Base-by-base conservation (phyloP, 2,888 invertebrate species). In the Entomobrya multifasciata region DNA sequence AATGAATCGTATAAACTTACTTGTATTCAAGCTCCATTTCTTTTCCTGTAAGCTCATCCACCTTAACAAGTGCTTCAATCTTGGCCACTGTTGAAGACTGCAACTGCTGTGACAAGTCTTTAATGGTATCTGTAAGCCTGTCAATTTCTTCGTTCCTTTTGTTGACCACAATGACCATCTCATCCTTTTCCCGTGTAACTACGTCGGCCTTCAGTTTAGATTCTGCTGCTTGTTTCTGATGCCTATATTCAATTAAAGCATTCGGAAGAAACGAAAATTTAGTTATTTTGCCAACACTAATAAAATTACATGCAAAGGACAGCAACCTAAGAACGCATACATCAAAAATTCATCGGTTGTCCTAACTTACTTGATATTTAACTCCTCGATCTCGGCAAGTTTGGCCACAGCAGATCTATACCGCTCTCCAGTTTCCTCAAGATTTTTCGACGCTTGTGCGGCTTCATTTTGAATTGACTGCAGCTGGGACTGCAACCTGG, bases 1-100 rank as follows among this genome's bases (percentile, higher is more conserved):
- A 55, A n/a, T 52, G 25, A 80, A 17, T n/a, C n/a, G n/a, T n/a
- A n/a, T 3, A 3, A 88, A 91, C 92, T 88, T 91, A 94, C 94
- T 96, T 96, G 92, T 95, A 96, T 91, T 96, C 96, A 25, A 97
- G 92, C 13, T 95, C 94, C 83, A 96, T 93, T 93, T 97, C 96
- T 92, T 95, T 95, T 89, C 96, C 95, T 91, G 95, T 95, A 52
- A 97, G 94, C 93, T 97, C 97, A 92, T 97, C 96, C 86, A 95
- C 94, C 90, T 96, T 94, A 6, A 95, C 95, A 74, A 97, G 92
- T 0, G 96, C 96, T 93, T 97, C 96, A 93, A 96, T 97, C 93
- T 97, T 97, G 1, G 96, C 94, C 91, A 95, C 94, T 88, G 96
- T 95, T 25, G 97, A 96, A 74, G 94, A 92, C 90, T 95, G 95